These are phyloP conservation scores for Diceros bicornis DNA, from an alignment of 2,797 vertebrate genomes.

Conservation along the genomic window DNA sequence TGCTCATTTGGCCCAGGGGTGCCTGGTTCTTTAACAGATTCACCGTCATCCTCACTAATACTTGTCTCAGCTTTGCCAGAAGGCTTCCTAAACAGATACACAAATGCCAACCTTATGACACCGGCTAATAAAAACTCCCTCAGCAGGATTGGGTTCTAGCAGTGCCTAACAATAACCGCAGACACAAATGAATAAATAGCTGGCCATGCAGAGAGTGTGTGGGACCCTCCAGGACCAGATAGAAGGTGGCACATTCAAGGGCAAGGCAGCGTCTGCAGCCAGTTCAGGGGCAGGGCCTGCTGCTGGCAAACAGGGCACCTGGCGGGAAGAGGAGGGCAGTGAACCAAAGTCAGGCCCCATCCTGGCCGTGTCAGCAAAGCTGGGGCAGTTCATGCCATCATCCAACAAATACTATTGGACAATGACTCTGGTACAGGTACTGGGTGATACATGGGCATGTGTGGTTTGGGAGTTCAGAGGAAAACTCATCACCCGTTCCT, in stretches of 20 bases:
- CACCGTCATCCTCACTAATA: not conserved
- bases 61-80: not conserved
- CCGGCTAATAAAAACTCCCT: constrained; percentile 61
- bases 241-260: not conserved
- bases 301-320: not conserved
- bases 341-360: not conserved
- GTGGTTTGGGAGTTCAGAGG: not conserved
- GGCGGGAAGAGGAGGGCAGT: not conserved
- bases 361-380: not conserved
- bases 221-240: not conserved
- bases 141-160: not conserved
- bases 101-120: constrained; percentile 17
- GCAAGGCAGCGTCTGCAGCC: not conserved
- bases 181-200: not conserved
- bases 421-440: too few species aligned
- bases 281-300: not conserved
- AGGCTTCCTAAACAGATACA: constrained; percentile 61
- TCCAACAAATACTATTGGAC: not conserved
- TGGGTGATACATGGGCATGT: accelerated
- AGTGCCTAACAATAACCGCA: constrained; percentile 61
- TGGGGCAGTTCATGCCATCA: not conserved
- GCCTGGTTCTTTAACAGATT: constrained; percentile 22
- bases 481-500: not conserved
- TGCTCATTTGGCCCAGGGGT: not conserved
- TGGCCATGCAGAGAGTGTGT: not conserved